Conservation (phyloP, 2,797 vertebrate species). For the Nasua narica region DNA sequence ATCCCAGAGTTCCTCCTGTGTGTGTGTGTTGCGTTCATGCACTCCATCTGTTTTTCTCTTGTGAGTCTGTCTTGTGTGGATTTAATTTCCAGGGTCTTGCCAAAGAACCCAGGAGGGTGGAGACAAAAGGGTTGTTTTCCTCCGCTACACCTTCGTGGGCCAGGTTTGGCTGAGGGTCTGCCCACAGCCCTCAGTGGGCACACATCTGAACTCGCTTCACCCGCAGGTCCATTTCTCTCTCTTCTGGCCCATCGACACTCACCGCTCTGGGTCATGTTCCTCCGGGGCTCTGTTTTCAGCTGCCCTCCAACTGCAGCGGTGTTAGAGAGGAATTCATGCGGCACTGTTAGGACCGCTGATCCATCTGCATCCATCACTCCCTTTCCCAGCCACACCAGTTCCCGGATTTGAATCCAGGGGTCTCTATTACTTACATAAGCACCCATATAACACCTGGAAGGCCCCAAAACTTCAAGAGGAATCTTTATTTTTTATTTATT, state of each 20-base stretch:
- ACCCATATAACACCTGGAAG: neutral
- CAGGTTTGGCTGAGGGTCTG: neutral
- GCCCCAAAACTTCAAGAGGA: neutral
- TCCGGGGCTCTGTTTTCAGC: neutral
- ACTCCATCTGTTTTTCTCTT: neutral
- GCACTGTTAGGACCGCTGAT: neutral
- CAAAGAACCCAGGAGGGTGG: neutral
- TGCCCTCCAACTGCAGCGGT: neutral
- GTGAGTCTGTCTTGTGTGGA: neutral
- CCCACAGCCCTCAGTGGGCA: neutral
- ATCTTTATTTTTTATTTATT: neutral
- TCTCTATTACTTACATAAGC: neutral
- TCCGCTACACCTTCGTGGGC: neutral
- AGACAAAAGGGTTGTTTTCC: neutral
- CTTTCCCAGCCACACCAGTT: neutral
- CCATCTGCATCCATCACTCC: neutral
- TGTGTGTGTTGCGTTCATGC: accelerated
- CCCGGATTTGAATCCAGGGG: neutral
- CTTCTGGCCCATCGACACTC: neutral
- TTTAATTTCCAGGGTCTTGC: neutral
- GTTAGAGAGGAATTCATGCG: neutral
- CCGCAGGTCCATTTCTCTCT: neutral
- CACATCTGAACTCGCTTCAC: neutral
- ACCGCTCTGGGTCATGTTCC: neutral
- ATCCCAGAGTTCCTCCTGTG: neutral